These are phyloP conservation scores for Hartigia nigra DNA, from an alignment of 2,888 invertebrate species.

Conservation along the genomic window DNA sequence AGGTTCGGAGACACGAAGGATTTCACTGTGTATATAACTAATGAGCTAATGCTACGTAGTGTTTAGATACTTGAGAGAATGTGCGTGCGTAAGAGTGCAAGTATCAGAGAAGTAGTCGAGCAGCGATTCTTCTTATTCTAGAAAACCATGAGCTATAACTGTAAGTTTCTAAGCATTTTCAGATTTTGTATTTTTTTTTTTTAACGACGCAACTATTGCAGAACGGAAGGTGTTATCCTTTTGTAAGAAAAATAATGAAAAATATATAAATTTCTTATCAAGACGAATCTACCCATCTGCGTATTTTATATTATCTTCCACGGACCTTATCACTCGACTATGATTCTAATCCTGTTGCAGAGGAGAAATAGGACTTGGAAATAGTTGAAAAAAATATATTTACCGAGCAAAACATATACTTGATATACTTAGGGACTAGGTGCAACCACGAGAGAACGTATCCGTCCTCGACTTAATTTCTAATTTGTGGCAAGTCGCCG, in stretches of 20 bases:
- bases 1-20: neutral
- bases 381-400: neutral
- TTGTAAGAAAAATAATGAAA: conserved; percentile 24
- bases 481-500: conserved; percentile 17
- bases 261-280: conserved; percentile 21
- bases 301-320: neutral
- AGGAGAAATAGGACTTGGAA: neutral
- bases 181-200: neutral
- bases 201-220: neutral
- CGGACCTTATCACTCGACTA: neutral
- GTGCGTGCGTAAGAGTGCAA: neutral
- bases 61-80: neutral
- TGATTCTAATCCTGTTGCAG: neutral
- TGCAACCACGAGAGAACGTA: neutral
- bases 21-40: neutral
- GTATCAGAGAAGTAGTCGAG: neutral
- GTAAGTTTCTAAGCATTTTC: neutral
- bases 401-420: neutral
- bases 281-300: neutral
- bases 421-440: neutral
- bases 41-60: neutral
- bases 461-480: conserved; percentile 3
- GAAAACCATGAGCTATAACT: neutral
- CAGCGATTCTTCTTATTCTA: neutral
- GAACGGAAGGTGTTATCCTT: neutral